Base-by-base conservation (phyloP, 2,797 vertebrate genomes). In the Sebastes minor region DNA sequence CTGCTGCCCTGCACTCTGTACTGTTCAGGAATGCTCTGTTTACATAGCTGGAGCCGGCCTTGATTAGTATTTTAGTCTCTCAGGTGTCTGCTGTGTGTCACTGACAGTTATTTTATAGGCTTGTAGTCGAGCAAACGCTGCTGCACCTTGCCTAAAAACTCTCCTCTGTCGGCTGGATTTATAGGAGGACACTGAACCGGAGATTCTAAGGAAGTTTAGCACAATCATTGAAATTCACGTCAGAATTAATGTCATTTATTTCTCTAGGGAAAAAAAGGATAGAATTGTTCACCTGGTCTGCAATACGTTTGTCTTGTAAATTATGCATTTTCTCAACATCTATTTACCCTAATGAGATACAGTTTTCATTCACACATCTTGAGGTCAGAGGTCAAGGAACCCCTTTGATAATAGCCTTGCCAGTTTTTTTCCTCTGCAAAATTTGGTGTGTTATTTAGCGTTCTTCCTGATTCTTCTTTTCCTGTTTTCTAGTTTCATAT, bases 11-110 rank as follows among this genome's bases (percentile, higher is more conserved):
- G 42, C 56, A 10, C 71, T 74, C 71, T 85, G 74, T 32, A 30
- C 76, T 42, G 38, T 62, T 81, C 66, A 87, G 91, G 93, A 95
- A 94, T 93, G 93, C 78, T 85, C 42, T 95, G 92, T 95, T 94
- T 93, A 94, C 87, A 86, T 87, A 91, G 91, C 89, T 77, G 87
- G 53, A 80, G 27, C 83, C 82, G 81, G 88, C 66, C 69, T 71
- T 76, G 85, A 84, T 91, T 71, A 66, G 78, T 55, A 73, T 90
- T 78, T 88, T 74, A 84, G 74, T 76, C 80, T 92, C 81, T 78
- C 89, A 91, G 91, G 88, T 93, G 90, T 91, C 92, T 89, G 92
- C 82, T 82, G 73, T 88, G 81, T 88, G 84, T 94, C 92, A 92
- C 66, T 60, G 80, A 65, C 85, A 79, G 81, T 78, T 89, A 81